Base-by-base conservation (phyloP, 2,797 vertebrate genomes). In the Catamblyrhynchus diadema region DNA sequence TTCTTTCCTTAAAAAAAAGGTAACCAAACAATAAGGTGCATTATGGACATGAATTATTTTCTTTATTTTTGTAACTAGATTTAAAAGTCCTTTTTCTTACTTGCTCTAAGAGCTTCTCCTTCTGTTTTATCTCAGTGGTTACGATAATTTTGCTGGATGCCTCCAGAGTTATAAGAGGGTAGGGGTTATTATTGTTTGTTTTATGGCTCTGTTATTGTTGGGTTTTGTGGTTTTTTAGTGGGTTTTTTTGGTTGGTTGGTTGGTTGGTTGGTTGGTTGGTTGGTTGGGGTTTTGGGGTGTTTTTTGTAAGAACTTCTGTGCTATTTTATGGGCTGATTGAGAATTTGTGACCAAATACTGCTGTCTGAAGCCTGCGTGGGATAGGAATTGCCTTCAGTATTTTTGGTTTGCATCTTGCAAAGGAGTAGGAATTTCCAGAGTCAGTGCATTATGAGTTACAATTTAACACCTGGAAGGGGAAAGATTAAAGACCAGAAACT, bases 181-280 rank as follows among this genome's bases (percentile, higher is more conserved):
- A 30, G 30, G 4, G 9, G 12, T 15, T 47, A 10, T 59, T 28
- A 6, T 47, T 47, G 18, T 1, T 71, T 88, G 16, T 5, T 71
- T 15, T n/a, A 7, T 32, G 24, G 1, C 41, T 70, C 20, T 78
- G 16, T 48, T 66, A 19, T 8, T 59, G 5, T 5, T 62, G 11
- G 0, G 0, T 18, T 69, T 47, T 8, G 17, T 12, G 8, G 6
- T 0, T 30, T 45, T 51, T 32, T n/a, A 5, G 16, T 33, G 3
- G 0, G 30, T 61, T 74, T 59, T 23, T 12, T 57, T 41, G 12
- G 6, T 20, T 12, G 15, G 33, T 54, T 51, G 5, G 18, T 19
- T 51, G 27, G 2, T 54, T 51, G 5, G 18, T 19, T 51, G 27
- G 2, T 57, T 41, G 12, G 6, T 20, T 12, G 15, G 33, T 54